These are phyloP conservation scores for Seira sanloemensis DNA, from an alignment of 2,888 invertebrate genomes.

Conservation along the genomic window DNA sequence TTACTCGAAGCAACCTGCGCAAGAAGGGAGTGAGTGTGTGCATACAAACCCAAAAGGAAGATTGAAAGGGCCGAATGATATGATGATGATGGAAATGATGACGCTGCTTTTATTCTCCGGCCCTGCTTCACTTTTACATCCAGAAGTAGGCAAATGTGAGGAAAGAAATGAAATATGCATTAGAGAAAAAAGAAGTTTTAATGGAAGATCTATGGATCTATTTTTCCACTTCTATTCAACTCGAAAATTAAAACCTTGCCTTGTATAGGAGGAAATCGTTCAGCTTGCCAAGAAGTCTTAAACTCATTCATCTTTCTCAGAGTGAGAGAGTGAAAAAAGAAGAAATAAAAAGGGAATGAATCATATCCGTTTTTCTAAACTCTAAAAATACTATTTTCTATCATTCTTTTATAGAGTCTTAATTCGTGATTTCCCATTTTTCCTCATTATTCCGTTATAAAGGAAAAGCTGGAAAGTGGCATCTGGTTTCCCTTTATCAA, in stretches of 20 bases:
- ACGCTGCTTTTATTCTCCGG: not conserved
- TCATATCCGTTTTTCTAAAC: not conserved
- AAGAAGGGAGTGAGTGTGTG: not conserved
- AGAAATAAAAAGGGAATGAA: not conserved
- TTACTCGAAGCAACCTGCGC: constrained; percentile 24
- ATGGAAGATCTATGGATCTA: constrained; percentile 12
- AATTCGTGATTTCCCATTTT: not conserved
- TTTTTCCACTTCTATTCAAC: constrained; percentile 3
- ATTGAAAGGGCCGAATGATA: not conserved
- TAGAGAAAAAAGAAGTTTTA: not conserved
- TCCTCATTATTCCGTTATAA: constrained; percentile 14
- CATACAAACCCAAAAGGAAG: not conserved
- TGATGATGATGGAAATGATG: not conserved
- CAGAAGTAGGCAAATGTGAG: not conserved
- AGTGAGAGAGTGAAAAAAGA: not conserved
- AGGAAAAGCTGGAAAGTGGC: not conserved
- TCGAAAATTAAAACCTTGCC: constrained; percentile 2
- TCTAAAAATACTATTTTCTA: not conserved
- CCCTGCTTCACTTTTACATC: not conserved
- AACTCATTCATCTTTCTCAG: constrained; percentile 46
- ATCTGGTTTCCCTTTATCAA: constrained; percentile 10
- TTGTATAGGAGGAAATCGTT: not conserved
- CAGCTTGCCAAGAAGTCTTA: constrained; percentile 46
- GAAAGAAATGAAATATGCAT: not conserved
- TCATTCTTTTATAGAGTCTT: not conserved